Evolutionary conservation across 2,888 invertebrate genomes (phyloP).

Genomic region (Sceliomorpha sp.): DNA sequence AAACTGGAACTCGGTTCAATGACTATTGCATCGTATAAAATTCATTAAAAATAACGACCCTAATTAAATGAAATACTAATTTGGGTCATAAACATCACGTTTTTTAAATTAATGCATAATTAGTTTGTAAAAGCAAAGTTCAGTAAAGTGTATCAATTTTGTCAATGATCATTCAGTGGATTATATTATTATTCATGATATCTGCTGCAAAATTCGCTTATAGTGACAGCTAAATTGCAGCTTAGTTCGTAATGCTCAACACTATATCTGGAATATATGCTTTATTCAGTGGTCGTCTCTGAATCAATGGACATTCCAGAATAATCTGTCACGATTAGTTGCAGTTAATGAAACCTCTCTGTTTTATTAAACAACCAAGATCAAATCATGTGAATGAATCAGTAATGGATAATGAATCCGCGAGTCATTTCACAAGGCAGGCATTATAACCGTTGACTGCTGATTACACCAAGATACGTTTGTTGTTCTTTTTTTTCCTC

Average conservation of each 20-base stretch:
- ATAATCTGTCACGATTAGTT: constrained; percentile 57
- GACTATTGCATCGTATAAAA: too few species aligned
- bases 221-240: constrained; percentile 49
- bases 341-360: constrained; percentile 53
- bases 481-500: too few species aligned
- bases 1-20: too few species aligned
- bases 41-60: too few species aligned
- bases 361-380: constrained; percentile 47
- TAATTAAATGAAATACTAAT: too few species aligned
- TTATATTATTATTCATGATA: constrained; percentile 37
- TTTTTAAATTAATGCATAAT: constrained; percentile 16
- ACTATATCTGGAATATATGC: constrained; percentile 48
- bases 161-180: constrained; percentile 35
- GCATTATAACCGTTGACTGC: constrained; percentile 35
- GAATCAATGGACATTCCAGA: constrained; percentile 53
- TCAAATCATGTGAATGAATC: constrained; percentile 49
- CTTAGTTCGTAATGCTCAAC: constrained; percentile 36
- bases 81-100: neutral
- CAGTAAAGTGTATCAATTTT: constrained; percentile 24
- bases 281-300: constrained; percentile 52
- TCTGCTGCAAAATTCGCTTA: constrained; percentile 33
- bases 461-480: constrained; percentile 29
- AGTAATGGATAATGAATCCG: constrained; percentile 34
- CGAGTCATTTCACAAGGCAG: constrained; percentile 31
- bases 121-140: constrained; percentile 18